phyloP scores from a whole-genome alignment of 2,888 invertebrate genomes.

The Linnaemya vulpina region DNA sequence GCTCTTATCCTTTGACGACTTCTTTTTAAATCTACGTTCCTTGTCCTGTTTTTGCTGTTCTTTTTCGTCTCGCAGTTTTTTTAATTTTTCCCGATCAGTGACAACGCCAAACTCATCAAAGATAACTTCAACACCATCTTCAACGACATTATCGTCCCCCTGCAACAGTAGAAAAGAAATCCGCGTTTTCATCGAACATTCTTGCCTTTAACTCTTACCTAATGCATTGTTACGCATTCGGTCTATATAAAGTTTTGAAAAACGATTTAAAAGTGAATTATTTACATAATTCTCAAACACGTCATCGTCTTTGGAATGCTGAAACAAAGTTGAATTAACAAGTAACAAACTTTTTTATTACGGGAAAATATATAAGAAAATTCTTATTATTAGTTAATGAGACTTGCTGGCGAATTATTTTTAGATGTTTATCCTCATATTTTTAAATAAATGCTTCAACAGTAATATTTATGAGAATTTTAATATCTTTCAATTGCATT shows the following conservation, averaged over 20 bases:
- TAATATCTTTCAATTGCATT: neutral
- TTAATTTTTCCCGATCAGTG: slow-evolving; percentile 74
- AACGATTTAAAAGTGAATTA: slow-evolving; percentile 82
- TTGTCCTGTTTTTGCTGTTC: slow-evolving; percentile 60
- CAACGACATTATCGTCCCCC: slow-evolving; percentile 73
- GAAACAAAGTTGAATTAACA: slow-evolving; percentile 68
- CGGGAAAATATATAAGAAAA: neutral
- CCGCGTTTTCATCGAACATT: slow-evolving; percentile 83
- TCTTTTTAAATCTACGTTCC: slow-evolving; percentile 64
- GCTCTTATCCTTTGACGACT: slow-evolving; percentile 49
- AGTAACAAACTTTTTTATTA: slow-evolving; percentile 37
- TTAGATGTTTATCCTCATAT: too few species aligned
- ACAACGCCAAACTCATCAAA: slow-evolving; percentile 80
- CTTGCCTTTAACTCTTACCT: slow-evolving; percentile 83
- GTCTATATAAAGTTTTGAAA: slow-evolving; percentile 83
- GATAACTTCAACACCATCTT: slow-evolving; percentile 74
- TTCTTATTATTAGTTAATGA: too few species aligned
- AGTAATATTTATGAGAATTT: neutral
- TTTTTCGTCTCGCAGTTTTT: slow-evolving; percentile 57
- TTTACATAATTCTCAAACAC: slow-evolving; percentile 77
- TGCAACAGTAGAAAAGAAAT: slow-evolving; percentile 83
- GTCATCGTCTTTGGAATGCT: slow-evolving; percentile 74
- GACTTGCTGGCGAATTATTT: too few species aligned
- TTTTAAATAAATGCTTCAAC: too few species aligned
- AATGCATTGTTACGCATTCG: slow-evolving; percentile 84